Conservation (phyloP, 2,797 vertebrate species). For the Dallia pectoralis region DNA sequence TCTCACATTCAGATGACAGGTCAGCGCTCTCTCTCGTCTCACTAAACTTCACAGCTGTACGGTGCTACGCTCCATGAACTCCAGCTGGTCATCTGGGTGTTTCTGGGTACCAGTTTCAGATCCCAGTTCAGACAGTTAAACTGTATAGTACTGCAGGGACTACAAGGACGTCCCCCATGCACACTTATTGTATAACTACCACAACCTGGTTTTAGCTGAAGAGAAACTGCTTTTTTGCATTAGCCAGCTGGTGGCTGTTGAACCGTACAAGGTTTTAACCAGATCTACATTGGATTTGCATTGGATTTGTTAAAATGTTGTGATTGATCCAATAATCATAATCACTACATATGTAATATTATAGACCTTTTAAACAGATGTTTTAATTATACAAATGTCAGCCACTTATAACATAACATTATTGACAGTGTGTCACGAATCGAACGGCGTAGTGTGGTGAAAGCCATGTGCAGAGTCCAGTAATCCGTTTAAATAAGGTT, state of each 20-base stretch:
- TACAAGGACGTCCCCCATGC: not conserved
- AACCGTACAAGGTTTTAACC: conserved; percentile 1
- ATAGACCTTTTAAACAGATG: not conserved
- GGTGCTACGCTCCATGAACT: not conserved
- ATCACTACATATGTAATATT: not conserved
- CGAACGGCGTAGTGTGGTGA: too few species aligned
- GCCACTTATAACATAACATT: not conserved
- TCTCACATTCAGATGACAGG: not conserved
- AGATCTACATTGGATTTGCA: not conserved
- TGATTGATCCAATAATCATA: not conserved
- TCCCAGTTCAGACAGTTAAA: not conserved
- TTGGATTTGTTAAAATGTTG: not conserved
- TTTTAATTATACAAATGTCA: not conserved
- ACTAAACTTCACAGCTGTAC: not conserved
- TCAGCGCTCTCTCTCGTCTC: not conserved
- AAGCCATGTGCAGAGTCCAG: too few species aligned
- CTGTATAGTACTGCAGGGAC: not conserved
- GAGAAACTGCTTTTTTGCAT: not conserved
- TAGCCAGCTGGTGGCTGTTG: not conserved
- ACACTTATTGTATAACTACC: not conserved
- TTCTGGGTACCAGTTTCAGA: not conserved
- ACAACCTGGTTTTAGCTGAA: not conserved
- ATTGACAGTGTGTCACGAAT: too few species aligned
- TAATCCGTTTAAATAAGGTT: too few species aligned
- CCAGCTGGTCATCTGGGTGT: conserved; percentile 4